These are phyloP conservation scores for Mormoops blainvillei DNA, from an alignment of 2,113 vertebrate genomes.

Conservation along the genomic window DNA sequence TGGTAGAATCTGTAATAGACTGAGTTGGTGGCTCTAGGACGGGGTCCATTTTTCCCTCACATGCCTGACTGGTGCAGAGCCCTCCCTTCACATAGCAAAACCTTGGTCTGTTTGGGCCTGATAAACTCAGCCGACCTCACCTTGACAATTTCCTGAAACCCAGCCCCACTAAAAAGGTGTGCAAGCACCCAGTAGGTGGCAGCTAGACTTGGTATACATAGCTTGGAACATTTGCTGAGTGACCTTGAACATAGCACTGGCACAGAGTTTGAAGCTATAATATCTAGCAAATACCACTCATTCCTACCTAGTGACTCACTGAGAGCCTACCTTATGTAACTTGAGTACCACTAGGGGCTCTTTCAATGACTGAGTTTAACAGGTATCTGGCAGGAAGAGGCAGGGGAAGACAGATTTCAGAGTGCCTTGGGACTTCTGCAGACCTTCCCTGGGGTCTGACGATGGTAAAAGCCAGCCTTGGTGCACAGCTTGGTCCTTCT, in stretches of 20 bases:
- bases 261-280: neutral
- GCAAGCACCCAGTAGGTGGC: neutral
- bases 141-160: neutral
- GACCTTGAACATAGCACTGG: neutral
- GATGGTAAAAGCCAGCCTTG: neutral
- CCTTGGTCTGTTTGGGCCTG: neutral
- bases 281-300: neutral
- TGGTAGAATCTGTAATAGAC: neutral
- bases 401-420: neutral
- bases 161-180: neutral
- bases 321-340: neutral
- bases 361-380: neutral
- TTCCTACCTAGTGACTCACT: neutral
- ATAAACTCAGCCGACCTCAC: neutral
- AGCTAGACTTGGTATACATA: neutral
- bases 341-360: neutral
- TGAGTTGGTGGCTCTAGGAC: neutral
- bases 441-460: neutral
- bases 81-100: neutral
- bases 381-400: neutral
- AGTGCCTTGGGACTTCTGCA: neutral
- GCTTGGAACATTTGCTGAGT: neutral
- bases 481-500: neutral
- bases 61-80: neutral
- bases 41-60: neutral